phyloP scores from a whole-genome alignment of 2,797 vertebrate species.

The Salmo trutta region DNA sequence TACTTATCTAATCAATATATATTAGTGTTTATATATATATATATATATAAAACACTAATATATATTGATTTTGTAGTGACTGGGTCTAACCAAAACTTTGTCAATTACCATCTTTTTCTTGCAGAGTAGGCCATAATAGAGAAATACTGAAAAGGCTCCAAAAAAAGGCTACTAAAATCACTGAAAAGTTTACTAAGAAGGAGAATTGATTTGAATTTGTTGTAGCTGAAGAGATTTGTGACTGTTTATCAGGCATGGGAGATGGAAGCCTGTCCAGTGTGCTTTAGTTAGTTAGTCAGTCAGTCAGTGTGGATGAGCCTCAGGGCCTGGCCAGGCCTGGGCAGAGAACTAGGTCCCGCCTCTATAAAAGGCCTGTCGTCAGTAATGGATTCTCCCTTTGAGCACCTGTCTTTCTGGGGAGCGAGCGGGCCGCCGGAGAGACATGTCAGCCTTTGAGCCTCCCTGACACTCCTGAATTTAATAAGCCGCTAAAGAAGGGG shows the following conservation, averaged over 20 bases:
- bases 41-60: too few species aligned
- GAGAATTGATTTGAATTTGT: too few species aligned
- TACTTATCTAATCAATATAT: too few species aligned
- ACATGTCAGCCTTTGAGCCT: neutral
- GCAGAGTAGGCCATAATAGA: too few species aligned
- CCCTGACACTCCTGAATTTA: neutral
- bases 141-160: too few species aligned
- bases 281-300: neutral
- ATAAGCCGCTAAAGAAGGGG: neutral
- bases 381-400: slow-evolving; percentile 39
- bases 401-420: slow-evolving; percentile 10
- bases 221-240: too few species aligned
- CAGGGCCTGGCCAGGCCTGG: neutral
- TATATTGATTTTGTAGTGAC: too few species aligned
- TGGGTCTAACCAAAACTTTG: too few species aligned
- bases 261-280: neutral
- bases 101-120: too few species aligned
- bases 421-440: neutral
- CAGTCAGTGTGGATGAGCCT: neutral
- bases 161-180: too few species aligned
- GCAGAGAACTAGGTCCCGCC: neutral
- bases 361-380: slow-evolving; percentile 24
- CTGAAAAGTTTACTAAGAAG: too few species aligned
- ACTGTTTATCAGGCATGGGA: neutral
- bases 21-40: too few species aligned